Percentiles rank a stretch among this genome's conserved stretches.
Evolutionary conservation across 2,888 invertebrate species (phyloP).

Genomic region (Tipula vernalis): DNA sequence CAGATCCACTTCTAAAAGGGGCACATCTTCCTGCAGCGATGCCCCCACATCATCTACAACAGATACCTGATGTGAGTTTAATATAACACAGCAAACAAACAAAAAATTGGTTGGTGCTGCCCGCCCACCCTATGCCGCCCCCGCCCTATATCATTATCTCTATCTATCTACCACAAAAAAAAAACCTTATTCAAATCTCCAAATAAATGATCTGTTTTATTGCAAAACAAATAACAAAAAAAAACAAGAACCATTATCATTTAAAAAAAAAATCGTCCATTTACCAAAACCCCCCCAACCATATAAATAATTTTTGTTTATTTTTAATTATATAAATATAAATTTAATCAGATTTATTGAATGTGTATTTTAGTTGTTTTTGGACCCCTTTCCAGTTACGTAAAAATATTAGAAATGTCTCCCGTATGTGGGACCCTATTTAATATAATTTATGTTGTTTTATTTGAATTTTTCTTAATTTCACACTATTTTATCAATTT

Average conservation of each 20-base stretch:
- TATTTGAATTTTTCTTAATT: neutral
- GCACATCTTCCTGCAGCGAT: conserved; percentile 36
- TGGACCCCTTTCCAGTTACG: neutral
- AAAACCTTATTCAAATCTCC: neutral
- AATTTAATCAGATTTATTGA: neutral
- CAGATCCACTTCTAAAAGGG: conserved; percentile 38
- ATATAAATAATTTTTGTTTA: conserved; percentile 4
- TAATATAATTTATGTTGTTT: neutral
- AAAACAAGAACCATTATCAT: neutral
- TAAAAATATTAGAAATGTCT: neutral
- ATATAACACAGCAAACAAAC: conserved; percentile 18
- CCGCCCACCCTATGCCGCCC: conserved; percentile 13
- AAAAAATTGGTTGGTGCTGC: conserved; percentile 27
- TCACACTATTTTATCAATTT: neutral
- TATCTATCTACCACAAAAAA: conserved; percentile 9
- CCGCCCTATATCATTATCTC: conserved; percentile 14
- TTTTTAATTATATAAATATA: neutral
- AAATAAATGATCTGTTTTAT: neutral
- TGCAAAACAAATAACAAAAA: neutral
- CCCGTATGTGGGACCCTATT: neutral
- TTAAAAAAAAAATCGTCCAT: neutral
- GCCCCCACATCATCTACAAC: conserved; percentile 38
- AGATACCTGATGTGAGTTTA: conserved; percentile 38
- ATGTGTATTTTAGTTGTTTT: neutral
- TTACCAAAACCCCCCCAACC: neutral